phyloP scores from a whole-genome alignment of 2,888 invertebrate species.

The Erannis defoliaria region DNA sequence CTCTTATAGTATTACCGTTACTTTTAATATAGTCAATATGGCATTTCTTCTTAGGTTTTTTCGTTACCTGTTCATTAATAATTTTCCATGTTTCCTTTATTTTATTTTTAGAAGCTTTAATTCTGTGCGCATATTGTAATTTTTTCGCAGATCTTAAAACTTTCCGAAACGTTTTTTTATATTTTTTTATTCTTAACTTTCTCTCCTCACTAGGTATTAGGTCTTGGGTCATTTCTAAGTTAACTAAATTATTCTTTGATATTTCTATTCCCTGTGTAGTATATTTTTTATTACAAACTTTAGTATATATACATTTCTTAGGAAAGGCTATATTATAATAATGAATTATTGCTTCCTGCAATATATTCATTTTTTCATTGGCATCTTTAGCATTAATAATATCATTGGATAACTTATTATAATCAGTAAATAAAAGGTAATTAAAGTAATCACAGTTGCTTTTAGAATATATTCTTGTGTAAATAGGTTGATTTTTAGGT shows the following conservation, averaged over 20 bases:
- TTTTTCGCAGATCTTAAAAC: not conserved
- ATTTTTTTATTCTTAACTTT: not conserved
- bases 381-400: too few relatives aligned
- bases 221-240: not conserved
- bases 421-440: not conserved
- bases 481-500: not conserved
- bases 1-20: not conserved
- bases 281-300: not conserved
- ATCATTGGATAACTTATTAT: not conserved
- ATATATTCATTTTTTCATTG: not conserved
- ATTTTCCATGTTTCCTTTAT: not conserved
- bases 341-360: not conserved
- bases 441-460: not conserved
- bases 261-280: not conserved
- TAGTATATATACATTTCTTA: too few relatives aligned
- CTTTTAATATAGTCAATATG: not conserved
- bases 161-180: not conserved
- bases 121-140: not conserved
- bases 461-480: not conserved
- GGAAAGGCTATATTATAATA: not conserved
- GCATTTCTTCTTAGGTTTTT: not conserved
- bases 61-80: not conserved
- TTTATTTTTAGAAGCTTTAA: not conserved
- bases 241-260: not conserved
- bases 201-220: not conserved